Evolutionary conservation across 2,888 invertebrate species (phyloP), one percentile per base, ranked within the genome.

Genomic region (Scotopteryx bipunctaria): DNA sequence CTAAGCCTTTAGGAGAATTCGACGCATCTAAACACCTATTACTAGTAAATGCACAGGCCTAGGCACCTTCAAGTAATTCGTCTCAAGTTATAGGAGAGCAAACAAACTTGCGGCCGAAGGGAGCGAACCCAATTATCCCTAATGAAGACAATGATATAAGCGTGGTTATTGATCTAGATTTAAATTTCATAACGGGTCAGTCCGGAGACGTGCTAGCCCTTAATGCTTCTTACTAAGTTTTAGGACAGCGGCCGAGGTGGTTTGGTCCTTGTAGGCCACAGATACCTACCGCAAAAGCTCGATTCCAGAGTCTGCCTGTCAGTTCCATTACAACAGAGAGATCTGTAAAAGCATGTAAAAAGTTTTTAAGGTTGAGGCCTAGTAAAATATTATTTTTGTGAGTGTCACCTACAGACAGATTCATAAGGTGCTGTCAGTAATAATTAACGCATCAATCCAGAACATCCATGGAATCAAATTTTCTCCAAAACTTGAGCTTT

Each of bases 141-240:
- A 91, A 91, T 91, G 91, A 91, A 90, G 91, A 91, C 91, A 91
- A 91, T 91, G 91, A 91, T 90, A 90, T 89, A 90, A 89, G 90
- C 89, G 81, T 77, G 87, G 90, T 88, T 90, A 90, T 90, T 90
- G 90, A 90, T 90, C 90, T 90, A 90, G 90, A 90, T 90, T 90
- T 90, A 88, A 90, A 90, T 90, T 90, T 90, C 90, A 90, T 86
- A 86, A 87, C 85, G 90, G 90, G 90, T 90, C 89, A 89, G 90
- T 88, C 89, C 87, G 81, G 72, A 83, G 81, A 85, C 81, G 86
- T 86, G 81, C 80, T 79, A 80, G 87, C 86, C 88, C 87, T 89
- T 90, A 89, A 90, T 90, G 90, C 77, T 81, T 89, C 89, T 88
- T 86, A 76, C 79, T 63, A 86, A 89, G 78, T 90, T 89, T 83